Base-by-base conservation (phyloP, 2,888 invertebrate species). In the Meiosimyza decipiens region DNA sequence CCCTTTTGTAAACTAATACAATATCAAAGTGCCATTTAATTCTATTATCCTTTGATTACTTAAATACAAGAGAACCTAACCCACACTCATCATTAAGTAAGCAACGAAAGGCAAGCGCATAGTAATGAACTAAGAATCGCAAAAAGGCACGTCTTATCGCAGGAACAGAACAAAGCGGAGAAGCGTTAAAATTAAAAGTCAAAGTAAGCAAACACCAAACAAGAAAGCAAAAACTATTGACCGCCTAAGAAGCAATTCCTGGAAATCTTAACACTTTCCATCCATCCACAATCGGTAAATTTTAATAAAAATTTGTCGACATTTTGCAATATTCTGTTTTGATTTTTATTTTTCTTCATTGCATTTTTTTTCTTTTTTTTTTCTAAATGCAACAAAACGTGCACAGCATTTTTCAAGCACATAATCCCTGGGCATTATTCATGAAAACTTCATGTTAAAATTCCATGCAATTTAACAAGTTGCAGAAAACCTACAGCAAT, bases 191-290 rank as follows among this genome's bases (percentile, higher is more conserved):
- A 28, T 49, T 18, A 33, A 54, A 12, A 60, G 60, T 40, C 40
- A 40, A 28, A 28, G 28, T 4, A 4, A 64, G 57, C 47, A 47
- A 73, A 59, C 75, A 73, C 68, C 67, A 73, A 73, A 68, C 40
- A 65, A 51, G n/a, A 66, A 51, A 70, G 71, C 73, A 66, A 76
- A 28, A 79, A 77, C 77, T 80, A 80, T 82, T 82, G 82, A 78
- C 80, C 82, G 79, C 79, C 80, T 79, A 77, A 79, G 78, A 79
- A 75, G 77, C 52, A 55, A 28, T 64, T 54, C 64, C 63, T 33
- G 55, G 55, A 70, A 52, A 16, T 16, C 54, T 40, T 16, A 33
- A 51, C n/a, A 52, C 54, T 40, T 40, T 33, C 13, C 64, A 18
- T 18, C 49, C 18, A 59, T 54, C n/a, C 18, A 54, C 18, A 16